Evolutionary conservation across 53 echinoderm and acorn worm species (phyloP), one percentile per base, ranked within the genome.

Genomic region (Stichopus horrens): DNA sequence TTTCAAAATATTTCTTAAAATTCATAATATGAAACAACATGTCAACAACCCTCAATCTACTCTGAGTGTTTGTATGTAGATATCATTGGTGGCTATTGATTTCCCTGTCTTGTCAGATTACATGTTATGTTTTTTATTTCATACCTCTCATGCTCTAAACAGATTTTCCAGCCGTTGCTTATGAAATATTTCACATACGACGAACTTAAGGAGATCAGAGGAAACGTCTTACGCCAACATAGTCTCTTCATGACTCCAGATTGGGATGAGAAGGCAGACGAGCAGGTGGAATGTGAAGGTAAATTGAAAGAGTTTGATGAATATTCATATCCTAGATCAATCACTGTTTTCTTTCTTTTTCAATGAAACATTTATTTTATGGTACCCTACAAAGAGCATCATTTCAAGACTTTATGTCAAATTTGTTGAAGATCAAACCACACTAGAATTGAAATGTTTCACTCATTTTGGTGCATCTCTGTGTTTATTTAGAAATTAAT

Each of bases 111-210:
- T 71, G 71, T 78, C 56, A 16, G 9, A 19, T 58, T 0, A 23
- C 55, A 23, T 57, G 6, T 68, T 37, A 18, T 89, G 22, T 56
- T 57, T 7, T 8, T 63, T 16, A 19, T 73, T 55, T 88, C 21
- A n/a, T 71, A 7, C 71, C 6, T 16, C 71, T 71, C 71, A 71
- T 37, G 37, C 37, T 37, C 71, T 0, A 71, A 71, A 16, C 58
- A 99, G 99, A 89, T 96, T 83, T 99, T 99, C 89, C 99, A 99
- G 80, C 95, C 96, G 54, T 86, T 99, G 75, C 65, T 99, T 88
- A 99, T 99, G 93, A 86, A 96, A 79, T 99, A 99, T 81, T 99
- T 99, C 89, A 93, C 92, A 51, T 93, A 94, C 59, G 96, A 93
- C 79, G 99, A 99, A 86, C 81, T 99, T 74, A 93, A 92, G 59